A percentile compares a stretch with the other conserved stretches of the same genome.
Conservation (phyloP, 92 coral and sea anemone species). For the Paragorgia papillata region DNA sequence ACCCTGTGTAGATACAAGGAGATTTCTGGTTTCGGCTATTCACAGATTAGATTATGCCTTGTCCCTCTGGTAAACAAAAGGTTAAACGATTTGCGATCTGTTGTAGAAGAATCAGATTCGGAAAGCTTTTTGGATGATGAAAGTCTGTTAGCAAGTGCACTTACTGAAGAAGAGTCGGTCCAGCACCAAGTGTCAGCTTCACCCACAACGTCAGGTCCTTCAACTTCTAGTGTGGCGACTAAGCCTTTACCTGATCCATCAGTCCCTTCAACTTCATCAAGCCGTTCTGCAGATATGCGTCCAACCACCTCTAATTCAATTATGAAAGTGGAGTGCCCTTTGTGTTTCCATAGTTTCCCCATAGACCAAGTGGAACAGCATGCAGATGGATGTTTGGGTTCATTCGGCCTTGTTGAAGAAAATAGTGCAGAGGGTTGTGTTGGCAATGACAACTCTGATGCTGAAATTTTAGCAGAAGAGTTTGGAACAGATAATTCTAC, state of each 20-base stretch:
- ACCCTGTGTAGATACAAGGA: constrained; percentile 55
- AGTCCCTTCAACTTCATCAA: neutral
- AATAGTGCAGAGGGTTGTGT: neutral
- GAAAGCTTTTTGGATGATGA: neutral
- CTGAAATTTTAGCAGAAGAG: neutral
- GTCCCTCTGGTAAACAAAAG: constrained; percentile 18
- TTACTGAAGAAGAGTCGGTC: no score
- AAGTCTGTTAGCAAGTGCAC: constrained; percentile 3
- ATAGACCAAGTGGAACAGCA: constrained; percentile 27
- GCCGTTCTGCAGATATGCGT: neutral
- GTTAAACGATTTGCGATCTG: constrained; percentile 3
- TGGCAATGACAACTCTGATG: neutral
- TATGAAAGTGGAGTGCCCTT: constrained; percentile 38
- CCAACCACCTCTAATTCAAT: constrained; percentile 14
- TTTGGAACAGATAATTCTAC: neutral
- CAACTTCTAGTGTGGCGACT: neutral
- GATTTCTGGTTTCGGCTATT: constrained; percentile 59
- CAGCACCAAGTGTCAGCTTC: neutral
- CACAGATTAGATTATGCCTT: constrained; percentile 54
- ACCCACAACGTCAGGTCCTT: neutral
- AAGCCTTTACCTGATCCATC: neutral
- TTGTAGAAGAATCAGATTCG: constrained; percentile 5
- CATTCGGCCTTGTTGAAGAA: constrained; percentile 30
- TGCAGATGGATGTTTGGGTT: constrained; percentile 30
- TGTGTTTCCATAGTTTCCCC: constrained; percentile 27